Percentiles rank a stretch among this genome's conserved stretches.
Conservation (phyloP, 2,113 vertebrate species). For the Prionailurus viverrinus region DNA sequence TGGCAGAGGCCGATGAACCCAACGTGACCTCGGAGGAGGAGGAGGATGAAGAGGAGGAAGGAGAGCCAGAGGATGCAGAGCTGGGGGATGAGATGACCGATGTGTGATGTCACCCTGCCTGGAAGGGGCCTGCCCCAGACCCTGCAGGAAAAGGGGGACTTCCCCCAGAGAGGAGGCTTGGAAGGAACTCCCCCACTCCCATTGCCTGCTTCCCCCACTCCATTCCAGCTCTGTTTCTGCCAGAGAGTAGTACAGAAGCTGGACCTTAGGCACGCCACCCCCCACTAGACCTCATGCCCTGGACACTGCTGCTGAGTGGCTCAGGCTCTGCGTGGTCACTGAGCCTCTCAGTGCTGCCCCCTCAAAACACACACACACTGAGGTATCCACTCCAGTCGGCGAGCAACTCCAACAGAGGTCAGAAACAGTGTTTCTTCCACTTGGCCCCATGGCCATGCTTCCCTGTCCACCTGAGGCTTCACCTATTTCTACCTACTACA, state of each 20-base stretch:
- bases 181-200: conserved; percentile 37
- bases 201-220: conserved; percentile 22
- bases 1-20: conserved; percentile 93
- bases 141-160: conserved; percentile 7
- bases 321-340: not conserved
- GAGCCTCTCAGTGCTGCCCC: conserved; percentile 42
- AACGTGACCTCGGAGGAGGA: conserved; percentile 97
- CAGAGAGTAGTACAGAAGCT: conserved; percentile 50
- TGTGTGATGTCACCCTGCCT: conserved; percentile 88
- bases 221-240: conserved; percentile 45
- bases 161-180: conserved; percentile 30
- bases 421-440: not conserved
- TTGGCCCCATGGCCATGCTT: not conserved
- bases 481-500: not conserved
- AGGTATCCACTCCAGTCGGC: not conserved
- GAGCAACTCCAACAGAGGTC: not conserved
- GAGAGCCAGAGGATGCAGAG: conserved; percentile 95
- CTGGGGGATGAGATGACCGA: conserved; percentile 99
- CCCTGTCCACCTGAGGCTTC: not conserved
- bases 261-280: not conserved
- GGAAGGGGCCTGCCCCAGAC: not conserved
- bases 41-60: conserved; percentile 88
- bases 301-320: conserved; percentile 69
- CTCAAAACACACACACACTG: not conserved
- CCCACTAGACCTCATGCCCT: conserved; percentile 31